These are phyloP conservation scores for Eristalis arbustorum DNA, from an alignment of 2,888 invertebrate species.

Conservation along the genomic window DNA sequence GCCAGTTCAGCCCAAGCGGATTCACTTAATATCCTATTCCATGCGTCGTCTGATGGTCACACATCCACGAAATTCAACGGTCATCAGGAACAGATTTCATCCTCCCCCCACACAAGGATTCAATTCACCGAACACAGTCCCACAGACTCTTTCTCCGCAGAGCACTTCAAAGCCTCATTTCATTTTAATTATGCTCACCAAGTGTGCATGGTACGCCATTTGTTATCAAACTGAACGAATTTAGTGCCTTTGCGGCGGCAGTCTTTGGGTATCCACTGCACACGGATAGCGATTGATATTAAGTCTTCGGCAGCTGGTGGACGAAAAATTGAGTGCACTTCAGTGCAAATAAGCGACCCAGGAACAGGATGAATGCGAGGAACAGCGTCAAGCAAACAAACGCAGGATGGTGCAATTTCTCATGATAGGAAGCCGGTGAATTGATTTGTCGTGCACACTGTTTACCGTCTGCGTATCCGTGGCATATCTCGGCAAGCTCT, in stretches of 20 bases:
- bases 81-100: background rate
- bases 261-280: background rate
- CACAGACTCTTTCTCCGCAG: background rate
- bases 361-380: background rate
- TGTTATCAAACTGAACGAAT: background rate
- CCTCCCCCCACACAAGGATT: background rate
- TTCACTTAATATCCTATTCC: background rate
- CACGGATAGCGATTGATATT: constrained; percentile 1
- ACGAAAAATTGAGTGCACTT: constrained; percentile 11
- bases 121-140: background rate
- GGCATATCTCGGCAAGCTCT: background rate
- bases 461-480: background rate
- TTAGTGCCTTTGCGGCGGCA: background rate
- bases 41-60: background rate
- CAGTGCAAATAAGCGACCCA: constrained; percentile 1
- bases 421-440: constrained; percentile 8
- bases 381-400: background rate
- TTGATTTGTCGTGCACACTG: constrained; percentile 21
- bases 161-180: background rate
- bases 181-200: background rate
- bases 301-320: background rate
- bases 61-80: background rate
- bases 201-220: background rate
- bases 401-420: background rate
- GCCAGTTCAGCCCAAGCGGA: background rate